A percentile compares a stretch with the other conserved stretches of the same genome.
Evolutionary conservation across 2,888 invertebrate genomes (phyloP).

Genomic region (Mesorhabditis spiculigera): DNA sequence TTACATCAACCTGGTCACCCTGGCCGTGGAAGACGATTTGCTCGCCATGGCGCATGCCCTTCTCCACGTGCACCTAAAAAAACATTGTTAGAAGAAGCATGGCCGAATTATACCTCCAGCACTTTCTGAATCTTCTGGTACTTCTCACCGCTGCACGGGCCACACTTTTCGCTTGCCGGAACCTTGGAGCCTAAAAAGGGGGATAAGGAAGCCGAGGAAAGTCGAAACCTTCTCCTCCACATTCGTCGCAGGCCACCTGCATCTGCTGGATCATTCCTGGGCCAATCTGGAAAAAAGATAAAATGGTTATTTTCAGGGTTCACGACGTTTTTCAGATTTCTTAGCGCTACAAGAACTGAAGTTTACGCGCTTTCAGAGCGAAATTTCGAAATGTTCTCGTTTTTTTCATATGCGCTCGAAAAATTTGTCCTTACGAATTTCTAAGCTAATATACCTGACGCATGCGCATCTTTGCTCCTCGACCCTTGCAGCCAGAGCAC

Average conservation of each 20-base stretch:
- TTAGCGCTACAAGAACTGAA: too few relatives aligned
- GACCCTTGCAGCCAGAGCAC: constrained; percentile 76
- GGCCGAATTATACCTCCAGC: constrained; percentile 69
- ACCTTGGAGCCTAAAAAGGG: constrained; percentile 44
- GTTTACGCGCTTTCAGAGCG: too few relatives aligned
- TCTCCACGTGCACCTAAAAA: constrained; percentile 70
- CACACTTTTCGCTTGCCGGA: constrained; percentile 77
- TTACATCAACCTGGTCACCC: constrained; percentile 74
- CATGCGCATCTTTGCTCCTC: constrained; percentile 63
- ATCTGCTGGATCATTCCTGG: constrained; percentile 67
- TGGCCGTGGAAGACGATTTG: constrained; percentile 81
- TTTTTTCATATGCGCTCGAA: too few relatives aligned
- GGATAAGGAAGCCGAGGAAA: not conserved
- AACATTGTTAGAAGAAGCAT: not conserved
- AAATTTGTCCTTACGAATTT: not conserved
- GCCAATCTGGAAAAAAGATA: constrained; percentile 66
- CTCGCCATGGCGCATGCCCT: constrained; percentile 81
- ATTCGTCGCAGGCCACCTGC: constrained; percentile 62
- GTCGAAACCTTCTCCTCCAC: constrained; percentile 65
- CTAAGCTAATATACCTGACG: constrained; percentile 14
- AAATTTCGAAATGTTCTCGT: too few relatives aligned
- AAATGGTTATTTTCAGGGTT: not conserved
- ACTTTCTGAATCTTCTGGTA: constrained; percentile 78
- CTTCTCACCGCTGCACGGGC: constrained; percentile 78
- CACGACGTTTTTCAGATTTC: not conserved